These are phyloP conservation scores for Archips crataeganus DNA, from an alignment of 2,888 invertebrate genomes.

Conservation along the genomic window DNA sequence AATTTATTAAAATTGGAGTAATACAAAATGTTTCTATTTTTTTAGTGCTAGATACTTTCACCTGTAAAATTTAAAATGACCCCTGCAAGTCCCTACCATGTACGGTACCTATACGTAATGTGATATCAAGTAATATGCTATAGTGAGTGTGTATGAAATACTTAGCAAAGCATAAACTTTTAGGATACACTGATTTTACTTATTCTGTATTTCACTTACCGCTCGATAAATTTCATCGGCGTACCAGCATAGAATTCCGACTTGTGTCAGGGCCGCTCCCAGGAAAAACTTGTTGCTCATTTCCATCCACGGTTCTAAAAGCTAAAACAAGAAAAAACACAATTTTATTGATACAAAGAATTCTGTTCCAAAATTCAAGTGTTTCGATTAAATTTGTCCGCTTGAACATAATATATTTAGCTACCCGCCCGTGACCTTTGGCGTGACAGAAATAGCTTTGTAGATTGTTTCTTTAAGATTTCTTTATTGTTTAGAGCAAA, in stretches of 20 bases:
- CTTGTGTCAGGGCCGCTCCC: conserved; percentile 69
- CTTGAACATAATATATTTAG: neutral
- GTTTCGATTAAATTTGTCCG: conserved; percentile 1
- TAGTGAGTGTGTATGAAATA: no score
- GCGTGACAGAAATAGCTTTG: neutral
- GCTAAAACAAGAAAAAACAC: conserved; percentile 49
- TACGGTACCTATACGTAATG: no score
- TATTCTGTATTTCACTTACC: conserved; percentile 52
- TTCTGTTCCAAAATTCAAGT: neutral
- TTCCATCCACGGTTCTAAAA: conserved; percentile 71
- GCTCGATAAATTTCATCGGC: conserved; percentile 74
- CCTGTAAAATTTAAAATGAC: no score
- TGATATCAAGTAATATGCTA: no score
- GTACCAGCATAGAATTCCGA: conserved; percentile 75
- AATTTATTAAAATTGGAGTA: no score
- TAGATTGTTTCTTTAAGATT: neutral
- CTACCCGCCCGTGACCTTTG: neutral
- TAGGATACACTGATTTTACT: neutral
- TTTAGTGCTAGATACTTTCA: no score
- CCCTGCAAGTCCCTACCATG: neutral
- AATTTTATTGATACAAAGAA: conserved; percentile 5
- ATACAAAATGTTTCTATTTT: no score
- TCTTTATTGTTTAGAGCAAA: neutral
- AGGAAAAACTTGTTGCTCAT: conserved; percentile 75
- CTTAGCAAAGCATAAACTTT: neutral